Conservation (phyloP, 53 echinoderm and acorn worm genomes). For the Antedon mediterranea region DNA sequence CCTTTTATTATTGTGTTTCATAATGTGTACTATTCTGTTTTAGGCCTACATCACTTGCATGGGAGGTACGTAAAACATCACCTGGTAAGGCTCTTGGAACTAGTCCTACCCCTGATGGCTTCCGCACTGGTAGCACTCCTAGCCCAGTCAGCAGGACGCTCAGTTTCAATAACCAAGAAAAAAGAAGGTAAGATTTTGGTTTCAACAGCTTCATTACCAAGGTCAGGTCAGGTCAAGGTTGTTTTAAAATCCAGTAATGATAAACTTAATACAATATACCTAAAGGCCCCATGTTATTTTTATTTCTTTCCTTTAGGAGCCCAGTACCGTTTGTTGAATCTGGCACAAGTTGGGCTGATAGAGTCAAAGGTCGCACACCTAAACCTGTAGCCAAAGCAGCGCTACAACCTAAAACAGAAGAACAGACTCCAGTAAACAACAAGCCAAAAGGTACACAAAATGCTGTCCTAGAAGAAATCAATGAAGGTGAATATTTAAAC, state of each 20-base stretch:
- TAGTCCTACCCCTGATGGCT: slow-evolving; percentile 46
- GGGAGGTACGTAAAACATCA: slow-evolving; percentile 93
- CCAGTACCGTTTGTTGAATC: slow-evolving; percentile 15
- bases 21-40: background rate
- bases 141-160: slow-evolving; percentile 84
- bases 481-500: slow-evolving; percentile 3
- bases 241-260: too few relatives aligned
- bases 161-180: slow-evolving; percentile 38
- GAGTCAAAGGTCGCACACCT: slow-evolving; percentile 62
- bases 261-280: background rate
- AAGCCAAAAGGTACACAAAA: slow-evolving; percentile 2
- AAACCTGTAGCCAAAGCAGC: slow-evolving; percentile 24
- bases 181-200: slow-evolving; percentile 15
- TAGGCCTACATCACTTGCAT: slow-evolving; percentile 90
- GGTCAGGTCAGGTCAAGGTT: slow-evolving; percentile 5
- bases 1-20: background rate
- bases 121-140: slow-evolving; percentile 31
- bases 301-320: slow-evolving; percentile 14
- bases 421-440: background rate
- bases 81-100: slow-evolving; percentile 45
- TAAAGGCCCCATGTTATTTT: too few relatives aligned
- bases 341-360: slow-evolving; percentile 82
- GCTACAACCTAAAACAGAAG: background rate
- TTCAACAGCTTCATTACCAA: background rate
- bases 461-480: slow-evolving; percentile 2